These are phyloP conservation scores for Holacanthus passer DNA, from an alignment of 2,113 vertebrate species.

Conservation along the genomic window DNA sequence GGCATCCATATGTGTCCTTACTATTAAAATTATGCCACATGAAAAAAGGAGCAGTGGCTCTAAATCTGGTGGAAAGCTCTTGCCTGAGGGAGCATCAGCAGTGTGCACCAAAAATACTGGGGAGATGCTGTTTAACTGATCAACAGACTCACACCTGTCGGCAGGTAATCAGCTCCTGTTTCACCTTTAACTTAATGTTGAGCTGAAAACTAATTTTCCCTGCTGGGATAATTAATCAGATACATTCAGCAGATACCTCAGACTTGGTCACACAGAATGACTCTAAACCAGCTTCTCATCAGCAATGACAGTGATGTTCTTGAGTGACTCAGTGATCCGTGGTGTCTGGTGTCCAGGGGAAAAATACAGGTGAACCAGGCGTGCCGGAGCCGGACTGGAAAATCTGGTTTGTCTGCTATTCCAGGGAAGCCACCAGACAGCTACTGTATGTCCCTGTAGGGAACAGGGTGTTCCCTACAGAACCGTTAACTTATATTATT, in stretches of 20 bases:
- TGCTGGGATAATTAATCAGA: neutral
- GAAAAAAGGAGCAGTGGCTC: neutral
- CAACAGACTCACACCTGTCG: neutral
- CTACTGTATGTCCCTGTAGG: neutral
- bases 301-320: slow-evolving; percentile 9
- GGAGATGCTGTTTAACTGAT: neutral
- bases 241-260: neutral
- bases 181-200: neutral
- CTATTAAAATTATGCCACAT: slow-evolving; percentile 2
- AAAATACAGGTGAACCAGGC: slow-evolving; percentile 57
- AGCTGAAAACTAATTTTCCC: neutral
- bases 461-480: slow-evolving; percentile 43
- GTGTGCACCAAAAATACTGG: neutral
- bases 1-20: slow-evolving; percentile 3
- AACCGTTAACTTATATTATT: slow-evolving; percentile 13
- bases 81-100: neutral
- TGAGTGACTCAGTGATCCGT: slow-evolving; percentile 3
- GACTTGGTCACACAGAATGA: neutral
- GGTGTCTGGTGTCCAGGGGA: slow-evolving; percentile 50
- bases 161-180: neutral
- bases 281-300: neutral
- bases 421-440: neutral
- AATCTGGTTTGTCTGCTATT: slow-evolving; percentile 66
- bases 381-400: slow-evolving; percentile 58
- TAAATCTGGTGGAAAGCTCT: neutral